Evolutionary conservation across 2,113 vertebrate species (phyloP).

Genomic region (Camelus dromedarius): DNA sequence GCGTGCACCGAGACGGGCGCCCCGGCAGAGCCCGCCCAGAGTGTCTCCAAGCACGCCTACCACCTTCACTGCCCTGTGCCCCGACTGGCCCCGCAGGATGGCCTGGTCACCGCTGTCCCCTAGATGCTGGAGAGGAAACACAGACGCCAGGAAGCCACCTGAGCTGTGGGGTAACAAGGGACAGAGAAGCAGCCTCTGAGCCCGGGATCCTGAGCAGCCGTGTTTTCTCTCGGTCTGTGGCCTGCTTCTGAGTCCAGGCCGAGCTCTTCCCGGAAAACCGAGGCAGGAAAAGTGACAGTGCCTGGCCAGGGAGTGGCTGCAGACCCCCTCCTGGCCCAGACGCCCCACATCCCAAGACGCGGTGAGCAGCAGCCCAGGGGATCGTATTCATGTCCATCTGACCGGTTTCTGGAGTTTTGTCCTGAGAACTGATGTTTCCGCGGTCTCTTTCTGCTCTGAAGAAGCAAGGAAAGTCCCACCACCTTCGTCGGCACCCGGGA

Average conservation of each 20-base stretch:
- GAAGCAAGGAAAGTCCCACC: not conserved
- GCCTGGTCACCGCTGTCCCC: not conserved
- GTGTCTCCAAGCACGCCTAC: not conserved
- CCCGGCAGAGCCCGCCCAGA: too few species aligned
- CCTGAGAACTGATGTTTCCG: slow-evolving; percentile 46
- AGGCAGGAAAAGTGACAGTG: too few species aligned
- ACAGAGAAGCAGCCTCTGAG: not conserved
- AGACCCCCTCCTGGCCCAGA: not conserved
- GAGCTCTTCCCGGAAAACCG: not conserved
- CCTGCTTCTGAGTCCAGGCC: not conserved
- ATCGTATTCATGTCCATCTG: slow-evolving; percentile 48
- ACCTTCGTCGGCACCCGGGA: not conserved
- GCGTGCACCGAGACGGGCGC: not conserved
- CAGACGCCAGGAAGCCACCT: not conserved
- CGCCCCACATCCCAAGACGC: not conserved
- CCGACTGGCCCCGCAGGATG: not conserved
- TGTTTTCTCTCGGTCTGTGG: not conserved
- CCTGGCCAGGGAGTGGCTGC: not conserved
- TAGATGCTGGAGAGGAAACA: not conserved
- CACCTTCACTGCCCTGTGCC: not conserved
- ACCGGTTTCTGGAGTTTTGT: slow-evolving; percentile 16
- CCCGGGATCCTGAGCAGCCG: not conserved
- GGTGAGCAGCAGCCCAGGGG: slow-evolving; percentile 53
- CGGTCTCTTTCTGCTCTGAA: not conserved
- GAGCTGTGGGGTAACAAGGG: not conserved